Base-by-base conservation (phyloP, 2,888 invertebrate genomes). In the Mesorhabditis sp. region DNA sequence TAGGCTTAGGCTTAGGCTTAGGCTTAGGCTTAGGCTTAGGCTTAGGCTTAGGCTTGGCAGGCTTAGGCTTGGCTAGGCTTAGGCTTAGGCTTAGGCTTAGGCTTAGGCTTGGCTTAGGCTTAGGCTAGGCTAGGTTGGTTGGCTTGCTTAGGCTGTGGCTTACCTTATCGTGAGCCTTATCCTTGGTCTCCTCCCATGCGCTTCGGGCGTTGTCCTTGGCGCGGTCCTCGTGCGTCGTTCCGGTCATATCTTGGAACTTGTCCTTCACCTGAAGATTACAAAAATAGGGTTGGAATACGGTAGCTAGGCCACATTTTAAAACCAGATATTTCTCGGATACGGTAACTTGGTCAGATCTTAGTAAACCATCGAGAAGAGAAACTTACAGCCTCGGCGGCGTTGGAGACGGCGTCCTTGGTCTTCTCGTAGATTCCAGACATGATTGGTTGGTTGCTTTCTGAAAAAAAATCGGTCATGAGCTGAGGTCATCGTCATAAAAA, bases 151-250 rank as follows among this genome's bases (percentile, higher is more conserved):
- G 28, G 28, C 28, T 28, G 28, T 1, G 28, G 28, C 58, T 2
- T 50, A 50, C 58, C 58, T 50, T 50, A n/a, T 50, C 58, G n/a
- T n/a, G 58, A n/a, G 58, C 58, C n/a, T 50, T n/a, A n/a, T 50
- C 58, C 58, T 50, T 50, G 10, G 58, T 50, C 58, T 50, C 10
- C n/a, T 50, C 58, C 58, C 58, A 50, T 10, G 58, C 58, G n/a
- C 10, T n/a, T 0, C n/a, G 7, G 10, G 58, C 58, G 58, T 50
- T 50, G 58, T 50, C 58, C 58, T 50, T n/a, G 58, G 58, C 58
- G 7, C 58, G 58, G n/a, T 50, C 58, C 10, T 10, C 58, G 7
- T 10, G 58, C n/a, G 58, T 50, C 10, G 58, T 50, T 10, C 58
- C 58, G n/a, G 58, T 50, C 10, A 50, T 10, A 10, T 50, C 58